Conservation (phyloP, 2,888 invertebrate genomes). For the Drosophila greeni region DNA sequence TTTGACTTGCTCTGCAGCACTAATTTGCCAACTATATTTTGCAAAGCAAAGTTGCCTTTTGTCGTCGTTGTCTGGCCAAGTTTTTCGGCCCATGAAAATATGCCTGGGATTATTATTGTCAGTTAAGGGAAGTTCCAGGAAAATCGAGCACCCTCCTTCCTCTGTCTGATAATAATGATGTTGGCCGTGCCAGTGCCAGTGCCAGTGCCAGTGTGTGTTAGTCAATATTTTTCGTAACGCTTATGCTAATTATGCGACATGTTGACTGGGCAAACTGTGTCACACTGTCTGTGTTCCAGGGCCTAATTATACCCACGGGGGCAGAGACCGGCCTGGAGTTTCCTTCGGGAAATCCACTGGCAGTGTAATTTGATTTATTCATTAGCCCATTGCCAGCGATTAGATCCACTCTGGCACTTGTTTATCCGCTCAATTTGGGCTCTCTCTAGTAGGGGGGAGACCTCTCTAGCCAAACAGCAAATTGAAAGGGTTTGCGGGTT, state of each 20-base stretch:
- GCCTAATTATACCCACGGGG: conserved; percentile 64
- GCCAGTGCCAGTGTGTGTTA: conserved; percentile 46
- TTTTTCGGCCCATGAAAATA: conserved; percentile 53
- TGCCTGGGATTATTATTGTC: conserved; percentile 60
- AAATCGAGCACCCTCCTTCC: conserved; percentile 1
- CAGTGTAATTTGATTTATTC: conserved; percentile 41
- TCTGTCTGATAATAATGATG: conserved; percentile 33
- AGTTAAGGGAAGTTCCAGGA: conserved; percentile 10
- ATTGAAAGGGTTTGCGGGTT: conserved; percentile 56
- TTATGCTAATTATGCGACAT: conserved; percentile 69
- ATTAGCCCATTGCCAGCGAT: conserved; percentile 36
- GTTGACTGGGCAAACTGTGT: conserved; percentile 66
- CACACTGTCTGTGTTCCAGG: conserved; percentile 39
- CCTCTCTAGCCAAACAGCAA: conserved; percentile 58
- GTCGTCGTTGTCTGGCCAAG: conserved; percentile 44
- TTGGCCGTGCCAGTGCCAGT: conserved; percentile 34
- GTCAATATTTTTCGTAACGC: conserved; percentile 68
- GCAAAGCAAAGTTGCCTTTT: conserved; percentile 51
- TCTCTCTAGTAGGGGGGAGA: conserved; percentile 45
- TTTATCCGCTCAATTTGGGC: conserved; percentile 65
- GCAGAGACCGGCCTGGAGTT: background rate
- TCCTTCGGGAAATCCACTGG: conserved; percentile 19
- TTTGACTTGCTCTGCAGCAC: conserved; percentile 46
- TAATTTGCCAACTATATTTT: conserved; percentile 71
- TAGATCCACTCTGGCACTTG: conserved; percentile 37